Conservation (phyloP, 37 sponge, comb jelly and placozoan species). For the Dysidea cf. avara region DNA sequence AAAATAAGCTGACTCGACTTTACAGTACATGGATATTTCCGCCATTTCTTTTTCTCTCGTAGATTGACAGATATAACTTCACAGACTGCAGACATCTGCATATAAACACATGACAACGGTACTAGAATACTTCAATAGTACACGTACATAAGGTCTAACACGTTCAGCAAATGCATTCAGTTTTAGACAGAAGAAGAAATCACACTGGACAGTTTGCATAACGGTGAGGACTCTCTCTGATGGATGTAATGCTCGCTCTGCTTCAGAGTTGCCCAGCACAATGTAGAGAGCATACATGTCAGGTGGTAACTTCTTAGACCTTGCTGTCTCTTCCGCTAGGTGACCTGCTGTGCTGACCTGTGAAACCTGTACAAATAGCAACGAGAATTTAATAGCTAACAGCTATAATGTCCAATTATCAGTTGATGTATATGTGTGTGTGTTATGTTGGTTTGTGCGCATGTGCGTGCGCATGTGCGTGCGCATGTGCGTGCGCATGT, state of each 20-base stretch:
- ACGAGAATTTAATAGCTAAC: slow-evolving; percentile 10
- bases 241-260: slow-evolving; percentile 37
- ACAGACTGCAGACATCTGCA: background rate
- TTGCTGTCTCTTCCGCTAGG: slow-evolving; percentile 45
- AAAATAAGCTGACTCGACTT: slow-evolving; percentile 39
- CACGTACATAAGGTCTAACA: slow-evolving; percentile 51
- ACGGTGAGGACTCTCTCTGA: slow-evolving; percentile 69
- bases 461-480: too few species aligned
- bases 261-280: slow-evolving; percentile 69
- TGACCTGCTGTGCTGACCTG: slow-evolving; percentile 41
- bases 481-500: too few species aligned
- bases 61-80: slow-evolving; percentile 26
- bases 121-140: background rate
- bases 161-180: slow-evolving; percentile 54
- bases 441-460: background rate
- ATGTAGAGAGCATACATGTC: slow-evolving; percentile 67
- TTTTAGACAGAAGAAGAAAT: slow-evolving; percentile 65
- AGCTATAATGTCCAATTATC: background rate
- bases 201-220: slow-evolving; percentile 24
- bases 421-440: background rate
- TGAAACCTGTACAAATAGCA: slow-evolving; percentile 34
- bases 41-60: slow-evolving; percentile 77
- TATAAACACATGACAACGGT: background rate
- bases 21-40: slow-evolving; percentile 67
- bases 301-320: slow-evolving; percentile 42